Evolutionary conservation across 2,113 vertebrate species (phyloP).

Genomic region (Hystrix brachyura): DNA sequence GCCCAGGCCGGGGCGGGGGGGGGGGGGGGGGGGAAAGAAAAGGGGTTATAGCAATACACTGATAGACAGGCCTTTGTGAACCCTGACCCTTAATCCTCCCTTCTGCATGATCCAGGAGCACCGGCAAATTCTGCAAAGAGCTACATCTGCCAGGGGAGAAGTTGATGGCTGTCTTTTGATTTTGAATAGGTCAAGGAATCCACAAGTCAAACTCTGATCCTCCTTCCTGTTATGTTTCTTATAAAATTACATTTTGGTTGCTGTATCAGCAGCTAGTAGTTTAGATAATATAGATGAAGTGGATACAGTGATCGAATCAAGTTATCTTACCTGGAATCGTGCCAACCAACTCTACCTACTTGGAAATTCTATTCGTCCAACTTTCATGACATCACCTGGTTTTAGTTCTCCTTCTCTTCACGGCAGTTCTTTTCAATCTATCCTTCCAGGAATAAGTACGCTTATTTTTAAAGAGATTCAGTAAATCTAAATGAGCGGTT

Average conservation of each 20-base stretch:
- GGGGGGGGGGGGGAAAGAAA: too few relatives aligned
- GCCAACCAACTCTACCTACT: background rate
- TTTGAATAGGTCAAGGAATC: background rate
- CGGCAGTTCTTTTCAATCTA: background rate
- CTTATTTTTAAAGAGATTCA: constrained; percentile 18
- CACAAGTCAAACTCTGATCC: background rate
- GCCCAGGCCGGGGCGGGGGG: background rate
- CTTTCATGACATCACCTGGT: background rate
- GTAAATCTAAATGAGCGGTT: constrained; percentile 7
- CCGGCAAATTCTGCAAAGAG: background rate
- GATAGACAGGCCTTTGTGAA: background rate
- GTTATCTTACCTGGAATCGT: background rate
- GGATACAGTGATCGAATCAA: background rate
- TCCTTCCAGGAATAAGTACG: background rate
- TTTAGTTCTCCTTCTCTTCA: constrained; percentile 25
- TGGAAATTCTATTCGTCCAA: constrained; percentile 49
- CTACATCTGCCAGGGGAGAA: background rate
- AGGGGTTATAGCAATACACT: background rate
- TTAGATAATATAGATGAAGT: background rate
- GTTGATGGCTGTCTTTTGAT: background rate
- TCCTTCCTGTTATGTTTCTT: constrained; percentile 9
- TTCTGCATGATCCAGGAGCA: background rate
- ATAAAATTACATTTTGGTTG: constrained; percentile 7
- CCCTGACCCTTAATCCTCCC: background rate
- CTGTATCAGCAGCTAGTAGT: constrained; percentile 8